Evolutionary conservation across 2,888 invertebrate species (phyloP), one percentile per base, ranked within the genome.

Genomic region (Pollenia griseotomentosa): DNA sequence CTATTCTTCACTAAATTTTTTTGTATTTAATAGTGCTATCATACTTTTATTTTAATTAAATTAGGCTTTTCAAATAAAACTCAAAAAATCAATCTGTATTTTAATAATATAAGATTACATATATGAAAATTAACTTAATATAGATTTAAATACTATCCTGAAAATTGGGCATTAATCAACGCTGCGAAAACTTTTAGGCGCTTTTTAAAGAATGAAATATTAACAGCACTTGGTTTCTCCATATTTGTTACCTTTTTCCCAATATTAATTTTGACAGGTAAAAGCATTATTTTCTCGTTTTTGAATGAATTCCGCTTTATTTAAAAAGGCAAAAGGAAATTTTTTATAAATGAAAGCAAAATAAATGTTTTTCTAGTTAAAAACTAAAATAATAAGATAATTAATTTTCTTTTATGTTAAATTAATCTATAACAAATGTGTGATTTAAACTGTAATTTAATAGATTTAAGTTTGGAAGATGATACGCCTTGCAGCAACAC

Each of bases 391-490:
- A 23, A 33, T 16, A 70, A 51, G 6, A 53, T 23, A 23, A 16
- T 33, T 44, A 40, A n/a, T 66, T 44, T 42, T 14, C n/a, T 33
- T 9, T n/a, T 40, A 40, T 51, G 6, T n/a, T n/a, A 23, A 51
- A 71, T 14, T 33, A 75, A 11, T n/a, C 23, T n/a, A 40, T 33
- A 40, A n/a, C 55, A 77, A 19, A 89, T 89, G 89, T 66, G 79
- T 63, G 79, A 86, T 65, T 46, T 44, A 11, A 86, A 83, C 33
- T 73, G 73, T 40, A 90, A 90, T 88, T 88, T 90, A 23, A 90
- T 90, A 42, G 90, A 90, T 57, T 83, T 90, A 61, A 89, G 88
- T 71, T 81, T 87, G 23, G 90, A 90, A 14, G 88, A 89, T 70
- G 89, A 85, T 19, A 33, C 19, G 59, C 44, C 61, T 23, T 46